Evolutionary conservation across 2,888 invertebrate species (phyloP).

Genomic region (Aphodius granarius): DNA sequence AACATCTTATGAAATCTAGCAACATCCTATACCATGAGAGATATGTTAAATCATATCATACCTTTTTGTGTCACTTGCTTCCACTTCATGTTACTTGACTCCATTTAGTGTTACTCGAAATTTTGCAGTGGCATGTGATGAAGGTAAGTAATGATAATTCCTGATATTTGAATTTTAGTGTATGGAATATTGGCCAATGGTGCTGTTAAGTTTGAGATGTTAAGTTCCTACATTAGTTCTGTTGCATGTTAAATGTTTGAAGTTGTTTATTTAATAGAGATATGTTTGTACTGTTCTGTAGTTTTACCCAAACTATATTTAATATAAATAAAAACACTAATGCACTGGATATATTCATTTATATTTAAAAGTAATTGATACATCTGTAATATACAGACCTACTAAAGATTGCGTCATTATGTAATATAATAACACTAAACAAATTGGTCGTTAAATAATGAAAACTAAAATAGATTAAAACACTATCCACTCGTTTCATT

Average conservation of each 20-base stretch:
- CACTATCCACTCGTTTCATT: neutral
- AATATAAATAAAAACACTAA: conserved; percentile 7
- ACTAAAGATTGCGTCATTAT: conserved; percentile 42
- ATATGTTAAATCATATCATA: too few relatives aligned
- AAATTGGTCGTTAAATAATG: conserved; percentile 32
- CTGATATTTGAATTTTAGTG: conserved; percentile 51
- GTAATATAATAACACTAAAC: conserved; percentile 31
- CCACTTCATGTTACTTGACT: too few relatives aligned
- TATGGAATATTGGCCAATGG: conserved; percentile 62
- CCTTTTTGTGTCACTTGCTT: too few relatives aligned
- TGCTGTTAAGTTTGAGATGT: conserved; percentile 66
- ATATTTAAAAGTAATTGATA: conserved; percentile 40
- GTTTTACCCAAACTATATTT: neutral
- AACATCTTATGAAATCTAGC: too few relatives aligned
- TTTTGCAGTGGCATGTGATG: too few relatives aligned
- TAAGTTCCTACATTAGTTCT: conserved; percentile 47
- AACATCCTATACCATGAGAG: too few relatives aligned
- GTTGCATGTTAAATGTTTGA: neutral
- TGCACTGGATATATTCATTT: conserved; percentile 18
- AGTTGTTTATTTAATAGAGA: neutral
- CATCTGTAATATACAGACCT: conserved; percentile 52
- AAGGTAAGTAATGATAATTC: too few relatives aligned
- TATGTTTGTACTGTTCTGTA: neutral
- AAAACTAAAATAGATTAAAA: conserved; percentile 28
- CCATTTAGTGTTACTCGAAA: too few relatives aligned